Evolutionary conservation across 2,113 vertebrate species (phyloP).

Genomic region (Phrynosoma platyrhinos): DNA sequence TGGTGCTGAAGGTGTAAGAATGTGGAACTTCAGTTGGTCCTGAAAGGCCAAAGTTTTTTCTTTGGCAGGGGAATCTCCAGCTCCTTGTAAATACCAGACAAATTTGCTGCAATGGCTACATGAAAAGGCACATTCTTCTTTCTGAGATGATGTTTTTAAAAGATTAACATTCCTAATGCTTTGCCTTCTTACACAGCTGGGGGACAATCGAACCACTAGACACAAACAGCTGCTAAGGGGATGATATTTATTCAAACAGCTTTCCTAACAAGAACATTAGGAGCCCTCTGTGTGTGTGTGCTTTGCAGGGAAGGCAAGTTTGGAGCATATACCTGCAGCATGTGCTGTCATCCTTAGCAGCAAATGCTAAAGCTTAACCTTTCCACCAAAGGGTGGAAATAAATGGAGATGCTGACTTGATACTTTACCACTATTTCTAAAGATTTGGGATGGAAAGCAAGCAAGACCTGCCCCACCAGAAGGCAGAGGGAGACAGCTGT

Average conservation of each 20-base stretch:
- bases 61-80: constrained; percentile 16
- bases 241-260: constrained; percentile 11
- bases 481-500: too few relatives aligned
- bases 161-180: constrained; percentile 33
- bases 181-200: constrained; percentile 9
- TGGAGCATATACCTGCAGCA: background rate
- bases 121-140: constrained; percentile 29
- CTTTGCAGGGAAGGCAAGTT: background rate
- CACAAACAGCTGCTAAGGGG: constrained; percentile 11
- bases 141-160: constrained; percentile 33
- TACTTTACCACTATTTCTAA: background rate
- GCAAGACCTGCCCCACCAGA: too few relatives aligned
- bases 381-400: background rate
- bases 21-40: background rate
- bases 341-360: too few relatives aligned
- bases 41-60: background rate
- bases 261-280: background rate
- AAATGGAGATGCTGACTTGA: background rate
- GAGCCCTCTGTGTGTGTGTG: background rate
- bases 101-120: constrained; percentile 25
- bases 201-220: background rate
- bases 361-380: background rate
- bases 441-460: background rate
- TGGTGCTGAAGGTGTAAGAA: constrained; percentile 2
- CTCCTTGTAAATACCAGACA: constrained; percentile 16